Base-by-base conservation (phyloP, 1,140 invertebrate genomes). In the Uloborus diversus region DNA sequence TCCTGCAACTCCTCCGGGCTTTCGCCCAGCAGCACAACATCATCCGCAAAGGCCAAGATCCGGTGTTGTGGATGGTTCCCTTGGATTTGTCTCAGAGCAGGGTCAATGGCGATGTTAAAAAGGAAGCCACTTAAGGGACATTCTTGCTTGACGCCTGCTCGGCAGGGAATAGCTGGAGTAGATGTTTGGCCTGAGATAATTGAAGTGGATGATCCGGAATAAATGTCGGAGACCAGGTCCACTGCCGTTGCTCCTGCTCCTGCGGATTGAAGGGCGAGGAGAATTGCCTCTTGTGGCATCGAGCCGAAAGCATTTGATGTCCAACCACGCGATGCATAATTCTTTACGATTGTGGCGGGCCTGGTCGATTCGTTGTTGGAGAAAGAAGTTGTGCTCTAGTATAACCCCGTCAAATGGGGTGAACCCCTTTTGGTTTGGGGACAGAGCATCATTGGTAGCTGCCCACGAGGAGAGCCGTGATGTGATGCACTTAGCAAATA, bases 301-400 rank as follows among this genome's bases (percentile, higher is more conserved):
- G 85, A 82, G 33, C 87, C 86, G 61, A 88, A 88, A 0, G 85
- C 84, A 30, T 84, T 84, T 14, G 61, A 62, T 0, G 30, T 85
- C 85, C 11, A 85, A 25, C n/a, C 80, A 82, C 35, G 82, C 82
- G 30, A 80, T 80, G 49, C 9, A 69, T 17, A 84, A 68, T 47
- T 69, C 65, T 14, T 30, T 66, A 1, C 23, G 25, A 4, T 42
- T 47, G 2, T 32, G 11, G 65, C 83, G 81, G 0, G 83, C 33
- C 68, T 47, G 3, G 14, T 47, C 4, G 23, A 66, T 3, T 1
- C 20, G 23, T 66, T 25, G 4, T 7, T 66, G 3, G 2, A 66
- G 20, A 3, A 47, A 4, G 23, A 28, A 66, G 37, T 42, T 66
- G 27, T 66, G 14, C 20, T 66, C 64, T 28, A n/a, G n/a, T n/a